Percentiles rank a stretch among this genome's conserved stretches.
Conservation (phyloP, 2,797 vertebrate genomes). For the Anguilla obscura region DNA sequence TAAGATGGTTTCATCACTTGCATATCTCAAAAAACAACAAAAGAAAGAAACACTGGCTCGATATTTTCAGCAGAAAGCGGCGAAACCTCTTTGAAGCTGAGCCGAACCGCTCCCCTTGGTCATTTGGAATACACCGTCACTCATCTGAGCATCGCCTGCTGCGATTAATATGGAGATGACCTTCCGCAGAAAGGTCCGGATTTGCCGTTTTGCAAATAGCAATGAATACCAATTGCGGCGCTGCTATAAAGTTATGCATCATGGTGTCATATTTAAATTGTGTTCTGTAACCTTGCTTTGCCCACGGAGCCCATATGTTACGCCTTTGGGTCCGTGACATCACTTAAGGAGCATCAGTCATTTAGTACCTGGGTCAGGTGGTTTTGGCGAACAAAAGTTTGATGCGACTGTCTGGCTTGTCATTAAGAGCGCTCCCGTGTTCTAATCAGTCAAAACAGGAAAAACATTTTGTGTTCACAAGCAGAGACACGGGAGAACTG, state of each 20-base stretch:
- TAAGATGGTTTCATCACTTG: not conserved
- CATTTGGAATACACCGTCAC: slow-evolving; percentile 60
- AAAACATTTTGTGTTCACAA: slow-evolving; percentile 1
- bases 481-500: not conserved
- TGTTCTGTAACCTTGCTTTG: slow-evolving; percentile 57
- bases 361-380: slow-evolving; percentile 27
- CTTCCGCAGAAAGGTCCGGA: slow-evolving; percentile 56
- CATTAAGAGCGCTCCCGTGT: not conserved
- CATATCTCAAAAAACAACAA: not conserved
- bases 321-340: slow-evolving; percentile 60
- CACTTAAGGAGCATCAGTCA: slow-evolving; percentile 60
- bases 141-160: slow-evolving; percentile 58
- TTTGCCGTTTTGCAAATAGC: slow-evolving; percentile 57
- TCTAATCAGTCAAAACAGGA: not conserved
- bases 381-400: slow-evolving; percentile 24
- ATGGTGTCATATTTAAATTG: slow-evolving; percentile 64
- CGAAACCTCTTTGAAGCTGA: not conserved
- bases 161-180: slow-evolving; percentile 64
- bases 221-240: slow-evolving; percentile 60
- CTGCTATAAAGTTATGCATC: slow-evolving; percentile 61
- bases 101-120: slow-evolving; percentile 29
- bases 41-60: not conserved
- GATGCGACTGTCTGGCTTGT: slow-evolving; percentile 8
- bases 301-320: slow-evolving; percentile 61
- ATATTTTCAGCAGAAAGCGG: not conserved